Conservation (phyloP, 2,797 vertebrate species). For the Coracias cyanogaster region DNA sequence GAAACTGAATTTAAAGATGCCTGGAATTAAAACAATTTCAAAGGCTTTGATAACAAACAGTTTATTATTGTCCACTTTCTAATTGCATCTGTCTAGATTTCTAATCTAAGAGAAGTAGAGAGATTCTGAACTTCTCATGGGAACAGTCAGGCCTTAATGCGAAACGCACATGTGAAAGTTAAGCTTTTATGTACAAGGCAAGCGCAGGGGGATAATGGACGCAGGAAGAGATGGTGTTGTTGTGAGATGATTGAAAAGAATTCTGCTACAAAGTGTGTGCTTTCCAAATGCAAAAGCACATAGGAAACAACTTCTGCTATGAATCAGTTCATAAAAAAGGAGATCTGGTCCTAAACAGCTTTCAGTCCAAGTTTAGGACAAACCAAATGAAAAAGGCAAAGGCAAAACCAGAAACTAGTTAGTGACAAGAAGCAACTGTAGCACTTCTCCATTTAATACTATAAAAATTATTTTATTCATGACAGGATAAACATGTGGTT, state of each 20-base stretch:
- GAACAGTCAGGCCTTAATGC: constrained; percentile 6
- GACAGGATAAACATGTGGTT: background rate
- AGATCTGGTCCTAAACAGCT: background rate
- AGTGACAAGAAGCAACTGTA: background rate
- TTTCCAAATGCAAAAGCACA: background rate
- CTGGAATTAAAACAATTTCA: constrained; percentile 21
- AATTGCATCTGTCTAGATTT: constrained; percentile 27
- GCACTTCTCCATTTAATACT: background rate
- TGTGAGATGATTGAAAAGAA: background rate
- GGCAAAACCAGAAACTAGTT: background rate
- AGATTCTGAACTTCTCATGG: constrained; percentile 6
- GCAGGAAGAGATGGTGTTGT: background rate
- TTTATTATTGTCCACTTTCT: constrained; percentile 38
- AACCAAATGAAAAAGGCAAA: background rate
- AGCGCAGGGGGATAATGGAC: background rate
- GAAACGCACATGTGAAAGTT: background rate
- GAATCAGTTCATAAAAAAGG: background rate
- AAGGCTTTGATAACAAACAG: constrained; percentile 38
- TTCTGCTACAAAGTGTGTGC: background rate
- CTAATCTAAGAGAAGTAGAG: constrained; percentile 21
- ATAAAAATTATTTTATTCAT: background rate
- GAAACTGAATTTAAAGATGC: background rate
- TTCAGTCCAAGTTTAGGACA: background rate
- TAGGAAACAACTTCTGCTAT: background rate
- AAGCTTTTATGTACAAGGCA: background rate